Evolutionary conservation across 2,113 vertebrate species (phyloP), one percentile per base, ranked within the genome.

Genomic region (Bos javanicus): DNA sequence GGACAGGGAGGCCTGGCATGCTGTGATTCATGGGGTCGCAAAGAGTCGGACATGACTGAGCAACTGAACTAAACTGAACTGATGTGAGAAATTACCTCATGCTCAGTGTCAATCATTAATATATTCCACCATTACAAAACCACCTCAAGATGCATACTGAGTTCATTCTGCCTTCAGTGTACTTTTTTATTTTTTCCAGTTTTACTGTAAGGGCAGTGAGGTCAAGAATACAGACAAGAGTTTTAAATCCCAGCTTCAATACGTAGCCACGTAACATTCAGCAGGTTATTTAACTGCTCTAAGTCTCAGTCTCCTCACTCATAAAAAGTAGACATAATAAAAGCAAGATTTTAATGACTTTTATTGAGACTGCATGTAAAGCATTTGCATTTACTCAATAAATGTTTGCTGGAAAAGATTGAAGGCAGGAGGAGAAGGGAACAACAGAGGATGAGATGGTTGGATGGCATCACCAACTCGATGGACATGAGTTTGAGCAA

Each of bases 31-130:
- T 62, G 60, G 60, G 28, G 60, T 30, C 1, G 13, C 28, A 62
- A 62, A 62, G 25, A 62, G 60, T 15, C 13, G 0, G 60, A 62
- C 13, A 30, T 2, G 1, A 62, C 28, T 62, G 13, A 30, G 26
- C 26, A 60, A 15, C 28, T 30, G 60, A 60, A 60, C 59, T 60
- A 12, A 60, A 15, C 28, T 30, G 60, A 62, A 62, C 60, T 62
- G 28, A 50, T 80, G 57, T 88, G 90, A 94, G 67, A 85, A 67
- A 78, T 86, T 78, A 96, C 39, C 33, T 80, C 14, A 62, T 56
- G 57, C 39, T 86, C 19, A 39, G 50, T 80, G 48, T 94, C 82
- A 93, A 6, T 96, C 50, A 43, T 8, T 59, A 57, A 80, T 80
- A 50, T 67, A 39, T 50, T 86, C 56, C 74, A 48, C 56, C 64